A percentile compares a stretch with the other conserved stretches of the same genome.
These are phyloP conservation scores for Archaeoteleia sp. DNA, from an alignment of 2,888 invertebrate species.

Conservation along the genomic window DNA sequence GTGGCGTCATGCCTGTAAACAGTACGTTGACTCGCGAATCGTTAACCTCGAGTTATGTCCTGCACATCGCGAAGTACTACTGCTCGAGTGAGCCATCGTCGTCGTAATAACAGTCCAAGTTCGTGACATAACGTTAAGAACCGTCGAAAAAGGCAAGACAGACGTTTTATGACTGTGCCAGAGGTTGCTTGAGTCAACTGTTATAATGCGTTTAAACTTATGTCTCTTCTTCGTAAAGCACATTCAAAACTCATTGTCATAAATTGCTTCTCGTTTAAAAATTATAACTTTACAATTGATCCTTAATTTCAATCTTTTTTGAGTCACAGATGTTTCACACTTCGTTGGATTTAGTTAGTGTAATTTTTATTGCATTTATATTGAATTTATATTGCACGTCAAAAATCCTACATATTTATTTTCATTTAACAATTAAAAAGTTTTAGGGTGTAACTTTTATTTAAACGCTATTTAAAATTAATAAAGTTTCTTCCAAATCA, in stretches of 20 bases:
- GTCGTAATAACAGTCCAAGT: conserved; percentile 2
- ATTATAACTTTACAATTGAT: conserved; percentile 22
- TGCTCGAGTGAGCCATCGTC: conserved; percentile 3
- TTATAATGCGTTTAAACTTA: conserved; percentile 12
- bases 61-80: conserved; percentile 3
- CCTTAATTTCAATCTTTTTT: no score
- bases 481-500: no score
- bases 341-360: conserved; percentile 6
- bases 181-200: not conserved
- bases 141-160: conserved; percentile 7
- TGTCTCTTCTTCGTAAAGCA: not conserved
- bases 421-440: conserved; percentile 11
- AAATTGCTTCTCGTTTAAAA: conserved; percentile 28
- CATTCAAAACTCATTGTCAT: conserved; percentile 1
- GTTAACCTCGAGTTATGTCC: conserved; percentile 19
- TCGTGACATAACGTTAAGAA: conserved; percentile 1
- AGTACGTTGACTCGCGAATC: conserved; percentile 30
- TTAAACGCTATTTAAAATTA: no score
- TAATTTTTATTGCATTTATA: not conserved
- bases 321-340: conserved; percentile 4
- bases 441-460: no score
- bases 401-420: not conserved
- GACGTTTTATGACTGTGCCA: conserved; percentile 9
- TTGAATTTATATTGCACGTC: not conserved
- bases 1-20: conserved; percentile 5